Base-by-base conservation (phyloP, 2,888 invertebrate genomes). In the Sialis lutaria region DNA sequence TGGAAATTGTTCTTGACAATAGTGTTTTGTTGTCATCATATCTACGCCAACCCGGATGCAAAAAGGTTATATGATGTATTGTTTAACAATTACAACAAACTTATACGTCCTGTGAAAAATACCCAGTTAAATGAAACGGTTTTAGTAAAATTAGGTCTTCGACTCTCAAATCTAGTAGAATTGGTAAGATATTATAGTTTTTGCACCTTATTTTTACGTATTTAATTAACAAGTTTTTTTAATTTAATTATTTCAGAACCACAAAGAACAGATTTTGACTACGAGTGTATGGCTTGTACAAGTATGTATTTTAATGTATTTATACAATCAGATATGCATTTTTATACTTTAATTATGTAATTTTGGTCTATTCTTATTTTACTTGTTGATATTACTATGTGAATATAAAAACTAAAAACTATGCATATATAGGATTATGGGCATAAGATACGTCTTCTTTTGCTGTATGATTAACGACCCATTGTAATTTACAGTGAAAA, bases 1-100 rank as follows among this genome's bases (percentile, higher is more conserved):
- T 39, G 6, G 13, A 39, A 39, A 39, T 39, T 31, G 10, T 12
- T 32, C 33, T 44, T 44, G 37, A n/a, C 22, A 22, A 22, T 22
- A 22, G 22, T 44, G 35, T 13, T 45, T 8, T 32, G 32, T 39
- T 40, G 30, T 40, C 9, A 45, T n/a, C 42, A 31, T 22, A 12
- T 47, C 34, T 22, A 42, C 30, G 42, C 58, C 41, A 91, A 89
- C 70, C 87, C 88, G 33, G 89, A 91, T 61, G 93, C 95, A 6
- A 93, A 96, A 64, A 75, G 96, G 55, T 78, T 97, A 45, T 97
- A 95, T 67, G 95, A 97, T 62, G 95, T 97, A 69, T 73, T 97
- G 53, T 73, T 97, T 57, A 88, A 90, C 61, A 91, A 90, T 67
- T 97, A 97, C 68, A 97, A 97, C 69, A 80, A 93, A 55, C 75